Evolutionary conservation across 2,888 invertebrate species (phyloP), one percentile per base, ranked within the genome.

Genomic region (Shargacucullia verbasci): DNA sequence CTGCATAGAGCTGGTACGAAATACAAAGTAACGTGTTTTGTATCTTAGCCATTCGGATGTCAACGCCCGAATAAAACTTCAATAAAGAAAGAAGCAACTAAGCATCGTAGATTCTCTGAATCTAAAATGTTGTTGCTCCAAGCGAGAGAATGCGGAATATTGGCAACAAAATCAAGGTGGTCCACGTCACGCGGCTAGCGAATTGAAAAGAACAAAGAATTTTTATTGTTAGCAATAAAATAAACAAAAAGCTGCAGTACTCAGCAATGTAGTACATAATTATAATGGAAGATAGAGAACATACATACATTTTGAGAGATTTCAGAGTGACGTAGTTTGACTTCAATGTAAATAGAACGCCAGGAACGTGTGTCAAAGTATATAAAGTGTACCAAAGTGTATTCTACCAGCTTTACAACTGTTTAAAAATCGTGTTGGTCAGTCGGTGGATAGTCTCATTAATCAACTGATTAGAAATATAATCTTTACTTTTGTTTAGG

Each of bases 1-100:
- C 66, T 58, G 38, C 33, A 43, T 25, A 40, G 47, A 14, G 47
- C 37, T 60, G 33, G 44, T 20, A 56, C 27, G 56, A 45, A 48
- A 48, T 41, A 52, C n/a, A 41, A 43, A 63, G 40, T 13, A 53
- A 38, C 39, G 40, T 37, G 8, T 25, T 39, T 50, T 46, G 27
- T 59, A 64, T 48, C 35, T 25, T 33, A 34, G 44, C 34, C 41
- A 57, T 54, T 54, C 12, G 15, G 35, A 25, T 43, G 71, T 70
- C 66, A 70, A 74, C 46, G 71, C 14, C 59, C 71, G 50, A 31
- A 29, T 20, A 27, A 40, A 57, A 20, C 44, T 48, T 45, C 25
- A 48, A 37, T 62, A 57, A 33, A 56, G 20, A 41, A 45, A 45
- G 29, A 14, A 61, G 15, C 37, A 11, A 40, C 49, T 41, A 39